phyloP scores from a whole-genome alignment of 2,888 invertebrate species.

The Apotomis turbidana region DNA sequence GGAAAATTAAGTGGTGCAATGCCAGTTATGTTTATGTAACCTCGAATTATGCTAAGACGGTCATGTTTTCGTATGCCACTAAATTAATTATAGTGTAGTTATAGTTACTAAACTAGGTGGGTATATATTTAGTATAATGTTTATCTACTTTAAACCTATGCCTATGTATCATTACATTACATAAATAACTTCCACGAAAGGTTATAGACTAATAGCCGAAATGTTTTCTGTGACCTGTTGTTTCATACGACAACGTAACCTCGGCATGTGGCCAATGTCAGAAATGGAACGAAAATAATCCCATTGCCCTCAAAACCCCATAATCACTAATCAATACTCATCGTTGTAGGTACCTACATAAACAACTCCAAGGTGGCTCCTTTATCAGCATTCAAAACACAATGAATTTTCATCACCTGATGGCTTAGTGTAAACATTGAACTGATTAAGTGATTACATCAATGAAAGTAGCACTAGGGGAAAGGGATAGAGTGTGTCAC shows the following conservation, averaged over 20 bases:
- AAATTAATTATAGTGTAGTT: no score
- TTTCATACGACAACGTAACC: slow-evolving; percentile 9
- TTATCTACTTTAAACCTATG: background rate
- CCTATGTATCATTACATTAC: slow-evolving; percentile 11
- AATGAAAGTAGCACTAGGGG: slow-evolving; percentile 59
- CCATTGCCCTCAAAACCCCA: slow-evolving; percentile 3
- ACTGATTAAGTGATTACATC: slow-evolving; percentile 73
- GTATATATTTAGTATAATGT: background rate
- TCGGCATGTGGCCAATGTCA: slow-evolving; percentile 22
- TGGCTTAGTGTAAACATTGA: slow-evolving; percentile 74
- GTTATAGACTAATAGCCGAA: slow-evolving; percentile 6
- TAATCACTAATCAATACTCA: slow-evolving; percentile 26
- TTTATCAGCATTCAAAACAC: slow-evolving; percentile 44
- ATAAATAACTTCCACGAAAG: no score
- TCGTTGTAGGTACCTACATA: slow-evolving; percentile 39
- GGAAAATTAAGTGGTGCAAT: no score
- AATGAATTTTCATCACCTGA: slow-evolving; percentile 56
- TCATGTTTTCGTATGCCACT: no score
- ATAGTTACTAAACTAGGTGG: no score
- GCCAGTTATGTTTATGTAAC: background rate
- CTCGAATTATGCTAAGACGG: background rate
- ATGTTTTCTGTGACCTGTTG: background rate
- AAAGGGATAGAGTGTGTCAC: slow-evolving; percentile 56
- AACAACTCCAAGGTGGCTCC: slow-evolving; percentile 29
- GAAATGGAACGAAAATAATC: slow-evolving; percentile 13